Conservation (phyloP, 2,113 vertebrate species). For the Thalassoma bifasciatum region DNA sequence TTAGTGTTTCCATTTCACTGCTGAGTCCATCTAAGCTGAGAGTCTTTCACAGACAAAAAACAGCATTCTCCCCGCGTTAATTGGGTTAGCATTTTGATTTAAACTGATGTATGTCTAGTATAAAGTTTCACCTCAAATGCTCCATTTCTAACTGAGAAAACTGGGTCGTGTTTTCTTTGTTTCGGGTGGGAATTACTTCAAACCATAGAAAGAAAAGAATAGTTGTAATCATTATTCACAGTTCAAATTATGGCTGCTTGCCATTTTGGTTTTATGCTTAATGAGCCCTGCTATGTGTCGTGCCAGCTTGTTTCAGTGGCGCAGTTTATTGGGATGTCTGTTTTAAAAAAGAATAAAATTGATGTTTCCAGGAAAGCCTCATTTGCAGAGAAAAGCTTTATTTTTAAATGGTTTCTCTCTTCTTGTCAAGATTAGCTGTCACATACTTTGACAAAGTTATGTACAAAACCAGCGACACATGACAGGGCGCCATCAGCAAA, state of each 20-base stretch:
- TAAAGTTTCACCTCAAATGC: not conserved
- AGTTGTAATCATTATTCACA: not conserved
- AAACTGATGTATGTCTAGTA: not conserved
- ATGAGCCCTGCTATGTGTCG: not conserved
- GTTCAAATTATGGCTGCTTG: not conserved
- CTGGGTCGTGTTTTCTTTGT: not conserved
- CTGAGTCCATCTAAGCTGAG: slow-evolving; percentile 42
- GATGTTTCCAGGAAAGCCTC: no score
- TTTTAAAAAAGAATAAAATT: no score
- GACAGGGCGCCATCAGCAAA: no score
- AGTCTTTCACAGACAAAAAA: slow-evolving; percentile 38
- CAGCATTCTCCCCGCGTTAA: slow-evolving; percentile 12
- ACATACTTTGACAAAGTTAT: no score
- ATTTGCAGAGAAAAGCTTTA: no score
- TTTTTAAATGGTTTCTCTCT: no score
- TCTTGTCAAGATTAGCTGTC: no score
- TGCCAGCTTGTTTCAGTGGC: not conserved
- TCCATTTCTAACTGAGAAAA: not conserved
- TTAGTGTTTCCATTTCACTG: slow-evolving; percentile 51
- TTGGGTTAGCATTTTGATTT: slow-evolving; percentile 14
- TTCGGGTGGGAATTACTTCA: not conserved
- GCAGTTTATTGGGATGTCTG: not conserved
- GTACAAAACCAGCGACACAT: no score
- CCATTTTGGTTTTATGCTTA: not conserved
- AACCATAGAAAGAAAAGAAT: not conserved